These are phyloP conservation scores for Trachops cirrhosus DNA, from an alignment of 2,797 vertebrate species.

Conservation along the genomic window DNA sequence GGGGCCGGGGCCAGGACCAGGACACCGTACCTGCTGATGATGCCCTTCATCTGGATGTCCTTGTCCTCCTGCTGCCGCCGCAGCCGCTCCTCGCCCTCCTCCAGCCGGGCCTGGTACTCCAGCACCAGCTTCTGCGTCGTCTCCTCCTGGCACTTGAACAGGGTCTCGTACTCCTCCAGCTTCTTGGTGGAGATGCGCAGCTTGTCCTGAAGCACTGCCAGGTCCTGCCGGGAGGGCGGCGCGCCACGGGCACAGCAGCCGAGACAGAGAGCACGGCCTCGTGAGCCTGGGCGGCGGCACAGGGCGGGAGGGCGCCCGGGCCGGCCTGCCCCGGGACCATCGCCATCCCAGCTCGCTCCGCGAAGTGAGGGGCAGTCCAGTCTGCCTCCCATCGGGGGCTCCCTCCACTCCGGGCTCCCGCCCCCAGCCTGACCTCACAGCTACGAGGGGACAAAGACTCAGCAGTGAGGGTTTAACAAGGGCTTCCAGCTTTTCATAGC, in stretches of 20 bases:
- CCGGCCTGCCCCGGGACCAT: background rate
- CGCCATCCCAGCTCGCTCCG: background rate
- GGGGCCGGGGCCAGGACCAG: background rate
- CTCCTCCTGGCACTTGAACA: constrained; percentile 96
- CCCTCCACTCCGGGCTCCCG: background rate
- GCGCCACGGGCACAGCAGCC: constrained; percentile 50
- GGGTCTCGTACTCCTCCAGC: constrained; percentile 95
- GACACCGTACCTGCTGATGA: constrained; percentile 92
- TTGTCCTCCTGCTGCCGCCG: constrained; percentile 97
- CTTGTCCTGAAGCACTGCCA: constrained; percentile 95
- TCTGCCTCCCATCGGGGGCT: background rate
- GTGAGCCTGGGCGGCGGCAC: constrained; percentile 42
- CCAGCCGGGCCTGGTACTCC: constrained; percentile 97
- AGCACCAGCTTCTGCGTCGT: constrained; percentile 96
- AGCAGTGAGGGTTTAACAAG: background rate
- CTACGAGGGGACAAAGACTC: background rate
- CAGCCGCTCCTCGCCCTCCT: constrained; percentile 96
- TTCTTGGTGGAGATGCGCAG: constrained; percentile 94
- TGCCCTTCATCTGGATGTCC: constrained; percentile 99
- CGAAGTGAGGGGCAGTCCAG: rapidly evolving
- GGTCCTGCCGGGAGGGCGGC: constrained; percentile 91
- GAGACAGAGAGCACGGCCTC: constrained; percentile 53
- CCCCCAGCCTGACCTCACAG: background rate
- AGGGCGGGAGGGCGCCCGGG: background rate
- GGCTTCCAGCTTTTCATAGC: background rate